Conservation (phyloP, 2,113 vertebrate genomes). For the Oryzias woworae region DNA sequence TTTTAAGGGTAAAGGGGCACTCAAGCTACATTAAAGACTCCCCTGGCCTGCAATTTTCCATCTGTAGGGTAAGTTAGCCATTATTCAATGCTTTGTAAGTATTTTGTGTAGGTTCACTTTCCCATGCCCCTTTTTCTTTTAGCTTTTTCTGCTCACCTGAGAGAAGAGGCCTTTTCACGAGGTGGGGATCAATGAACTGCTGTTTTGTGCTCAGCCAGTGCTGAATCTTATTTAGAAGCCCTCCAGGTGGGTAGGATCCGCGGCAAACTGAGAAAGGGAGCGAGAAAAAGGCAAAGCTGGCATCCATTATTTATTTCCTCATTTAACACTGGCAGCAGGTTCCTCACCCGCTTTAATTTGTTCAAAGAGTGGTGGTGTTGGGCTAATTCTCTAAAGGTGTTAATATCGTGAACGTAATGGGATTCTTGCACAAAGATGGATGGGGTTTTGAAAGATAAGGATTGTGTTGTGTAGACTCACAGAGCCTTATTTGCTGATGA, state of each 20-base stretch:
- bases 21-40: slow-evolving; percentile 21
- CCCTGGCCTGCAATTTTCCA: slow-evolving; percentile 28
- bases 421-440: slow-evolving; percentile 59
- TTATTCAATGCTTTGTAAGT: slow-evolving; percentile 30
- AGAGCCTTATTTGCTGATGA: slow-evolving; percentile 54
- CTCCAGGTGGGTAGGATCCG: slow-evolving; percentile 69
- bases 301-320: slow-evolving; percentile 70
- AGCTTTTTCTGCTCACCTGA: slow-evolving; percentile 53
- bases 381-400: slow-evolving; percentile 72
- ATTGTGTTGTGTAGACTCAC: slow-evolving; percentile 62
- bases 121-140: slow-evolving; percentile 36
- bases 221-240: slow-evolving; percentile 67
- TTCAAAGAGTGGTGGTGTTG: slow-evolving; percentile 49
- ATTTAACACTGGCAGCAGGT: slow-evolving; percentile 62
- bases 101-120: slow-evolving; percentile 15
- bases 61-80: slow-evolving; percentile 36
- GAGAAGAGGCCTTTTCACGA: slow-evolving; percentile 52
- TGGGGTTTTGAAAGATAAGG: slow-evolving; percentile 62
- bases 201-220: slow-evolving; percentile 59
- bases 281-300: slow-evolving; percentile 49
- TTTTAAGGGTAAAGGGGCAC: slow-evolving; percentile 10
- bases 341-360: slow-evolving; percentile 54
- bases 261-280: slow-evolving; percentile 44
- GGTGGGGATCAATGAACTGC: slow-evolving; percentile 67
- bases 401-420: slow-evolving; percentile 69